phyloP scores from a whole-genome alignment of 2,113 vertebrate genomes.

The Ancistrus triradiatus region DNA sequence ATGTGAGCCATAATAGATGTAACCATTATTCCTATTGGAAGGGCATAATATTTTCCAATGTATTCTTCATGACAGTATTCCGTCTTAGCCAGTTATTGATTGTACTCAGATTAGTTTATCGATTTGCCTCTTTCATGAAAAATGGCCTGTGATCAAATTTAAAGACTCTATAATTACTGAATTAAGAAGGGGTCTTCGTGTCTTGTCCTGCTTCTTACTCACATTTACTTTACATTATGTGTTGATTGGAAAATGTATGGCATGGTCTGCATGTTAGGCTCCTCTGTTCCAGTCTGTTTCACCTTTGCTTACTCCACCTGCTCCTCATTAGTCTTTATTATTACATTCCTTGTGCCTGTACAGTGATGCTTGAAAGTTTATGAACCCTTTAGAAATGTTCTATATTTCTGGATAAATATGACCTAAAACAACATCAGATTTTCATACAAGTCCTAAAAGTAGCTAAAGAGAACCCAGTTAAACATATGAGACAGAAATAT shows the following conservation, averaged over 20 bases:
- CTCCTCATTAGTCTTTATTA: no score
- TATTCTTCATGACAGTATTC: conserved; percentile 59
- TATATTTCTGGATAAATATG: no score
- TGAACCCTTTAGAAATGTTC: no score
- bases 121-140: conserved; percentile 52
- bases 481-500: no score
- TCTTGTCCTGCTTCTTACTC: background rate
- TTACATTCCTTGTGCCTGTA: background rate
- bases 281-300: background rate
- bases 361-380: no score
- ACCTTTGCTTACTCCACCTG: no score
- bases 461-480: no score
- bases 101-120: conserved; percentile 62
- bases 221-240: conserved; percentile 14
- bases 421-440: no score
- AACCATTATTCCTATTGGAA: conserved; percentile 35
- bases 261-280: background rate
- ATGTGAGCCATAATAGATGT: conserved; percentile 23
- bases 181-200: conserved; percentile 9
- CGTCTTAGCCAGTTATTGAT: conserved; percentile 53
- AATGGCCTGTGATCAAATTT: conserved; percentile 57
- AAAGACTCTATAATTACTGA: conserved; percentile 42
- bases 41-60: conserved; percentile 41
- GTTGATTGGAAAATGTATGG: conserved; percentile 24
- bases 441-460: no score